Base-by-base conservation (phyloP, 2,113 vertebrate species). In the Gymnobelideus leadbeateri region DNA sequence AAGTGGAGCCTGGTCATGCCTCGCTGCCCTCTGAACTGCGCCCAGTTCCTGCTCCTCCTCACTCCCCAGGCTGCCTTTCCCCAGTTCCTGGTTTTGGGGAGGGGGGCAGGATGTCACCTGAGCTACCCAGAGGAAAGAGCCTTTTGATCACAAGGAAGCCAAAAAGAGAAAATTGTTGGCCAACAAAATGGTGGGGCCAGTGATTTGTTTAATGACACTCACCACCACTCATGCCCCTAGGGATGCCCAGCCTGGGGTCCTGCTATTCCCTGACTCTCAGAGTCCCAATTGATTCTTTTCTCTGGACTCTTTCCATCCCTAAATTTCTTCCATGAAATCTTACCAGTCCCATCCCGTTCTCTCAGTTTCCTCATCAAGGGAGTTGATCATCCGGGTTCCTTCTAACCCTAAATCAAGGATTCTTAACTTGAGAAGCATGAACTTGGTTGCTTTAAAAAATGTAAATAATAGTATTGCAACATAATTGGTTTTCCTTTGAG, bases 71-170 rank as follows among this genome's bases (percentile, higher is more conserved):
- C 37, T 19, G 68, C 68, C 68, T 43, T 37, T 43, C n/a, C 68
- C 37, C 68, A 84, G 68, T 43, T 23, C n/a, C 68, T 84, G 68
- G 37, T 19, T 84, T 84, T 37, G 43, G 68, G 43, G 14, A 19
- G n/a, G 68, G 68, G 68, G 68, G 68, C 37, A 84, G 68, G 68
- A 84, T 84, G 68, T 84, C 68, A 84, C 68, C 68, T 84, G 68
- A 84, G 68, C 68, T 84, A 84, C 37, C 68, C 68, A 84, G n/a
- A 43, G 68, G 37, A 84, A 84, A 84, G 68, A 84, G 68, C n/a
- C 68, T 84, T 84, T 84, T 84, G 68, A 84, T 84, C 68, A 84
- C n/a, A 84, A 84, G 68, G n/a, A 84, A 84, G n/a, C 16, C 7
- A 14, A 21, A 19, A 84, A 55, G n/a, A 16, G 19, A 43, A 77